Evolutionary conservation across 2,888 invertebrate species (phyloP).

Genomic region (Strigamia maritima): DNA sequence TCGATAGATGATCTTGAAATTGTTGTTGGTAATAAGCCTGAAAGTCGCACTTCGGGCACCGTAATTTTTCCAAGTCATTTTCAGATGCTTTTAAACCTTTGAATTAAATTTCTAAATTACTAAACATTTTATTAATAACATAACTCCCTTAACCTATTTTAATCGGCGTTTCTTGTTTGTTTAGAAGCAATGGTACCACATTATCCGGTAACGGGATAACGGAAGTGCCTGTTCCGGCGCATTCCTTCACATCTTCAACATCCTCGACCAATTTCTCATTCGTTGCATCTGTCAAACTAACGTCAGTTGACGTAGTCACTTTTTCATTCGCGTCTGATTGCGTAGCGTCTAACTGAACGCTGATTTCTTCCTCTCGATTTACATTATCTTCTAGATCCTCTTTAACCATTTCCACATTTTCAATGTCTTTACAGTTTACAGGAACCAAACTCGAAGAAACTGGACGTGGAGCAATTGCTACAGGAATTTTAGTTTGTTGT

Average conservation of each 20-base stretch:
- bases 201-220: conserved; percentile 50
- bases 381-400: neutral
- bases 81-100: conserved; percentile 51
- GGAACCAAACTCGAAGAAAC: neutral
- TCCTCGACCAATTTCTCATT: neutral
- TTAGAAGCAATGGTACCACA: conserved; percentile 48
- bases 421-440: neutral
- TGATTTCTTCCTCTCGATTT: neutral
- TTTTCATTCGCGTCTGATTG: neutral
- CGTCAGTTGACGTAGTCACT: neutral
- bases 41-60: conserved; percentile 51
- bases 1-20: conserved; percentile 51
- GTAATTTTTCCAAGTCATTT: conserved; percentile 49
- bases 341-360: neutral
- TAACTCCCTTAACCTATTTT: conserved; percentile 47
- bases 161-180: conserved; percentile 49
- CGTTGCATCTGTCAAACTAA: neutral
- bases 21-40: conserved; percentile 52
- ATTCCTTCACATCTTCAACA: neutral
- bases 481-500: neutral
- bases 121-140: neutral
- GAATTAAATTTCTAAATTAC: neutral
- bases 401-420: neutral
- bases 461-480: conserved; percentile 33
- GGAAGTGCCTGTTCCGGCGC: conserved; percentile 39